Percentiles rank a stretch among this genome's conserved stretches.
phyloP scores from a whole-genome alignment of 1,140 invertebrate genomes.

The Holcopasites calliopsidis region DNA sequence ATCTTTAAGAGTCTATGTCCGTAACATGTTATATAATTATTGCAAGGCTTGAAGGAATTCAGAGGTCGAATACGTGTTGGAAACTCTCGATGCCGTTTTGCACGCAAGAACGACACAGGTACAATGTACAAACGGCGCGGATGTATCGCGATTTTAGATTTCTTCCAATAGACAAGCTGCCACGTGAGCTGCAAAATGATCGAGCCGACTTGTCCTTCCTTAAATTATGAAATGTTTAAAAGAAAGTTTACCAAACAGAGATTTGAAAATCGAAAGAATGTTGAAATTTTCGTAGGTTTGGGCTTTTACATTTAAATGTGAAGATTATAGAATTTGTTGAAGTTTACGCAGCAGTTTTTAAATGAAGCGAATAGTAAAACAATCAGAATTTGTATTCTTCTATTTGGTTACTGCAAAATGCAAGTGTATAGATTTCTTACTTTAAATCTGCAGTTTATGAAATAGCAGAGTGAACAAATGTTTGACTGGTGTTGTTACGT shows the following conservation, averaged over 20 bases:
- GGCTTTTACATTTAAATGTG: too few species aligned
- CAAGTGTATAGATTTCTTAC: too few species aligned
- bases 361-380: too few species aligned
- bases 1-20: neutral
- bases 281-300: too few species aligned
- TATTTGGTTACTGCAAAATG: too few species aligned
- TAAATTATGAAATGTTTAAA: neutral
- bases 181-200: constrained; percentile 29
- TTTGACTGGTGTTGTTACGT: neutral
- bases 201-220: neutral
- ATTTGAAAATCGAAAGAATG: too few species aligned
- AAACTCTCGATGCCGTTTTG: constrained; percentile 10
- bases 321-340: too few species aligned
- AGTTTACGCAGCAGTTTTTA: too few species aligned
- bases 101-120: neutral
- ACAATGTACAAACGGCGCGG: neutral
- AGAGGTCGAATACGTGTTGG: constrained; percentile 7
- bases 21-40: constrained; percentile 20
- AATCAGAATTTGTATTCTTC: too few species aligned
- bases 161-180: neutral
- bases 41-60: neutral
- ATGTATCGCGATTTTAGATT: constrained; percentile 39
- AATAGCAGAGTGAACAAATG: neutral
- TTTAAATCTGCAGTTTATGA: too few species aligned
- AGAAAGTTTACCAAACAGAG: too few species aligned